Conservation (phyloP, 2,888 invertebrate genomes). For the Dusona sp. region DNA sequence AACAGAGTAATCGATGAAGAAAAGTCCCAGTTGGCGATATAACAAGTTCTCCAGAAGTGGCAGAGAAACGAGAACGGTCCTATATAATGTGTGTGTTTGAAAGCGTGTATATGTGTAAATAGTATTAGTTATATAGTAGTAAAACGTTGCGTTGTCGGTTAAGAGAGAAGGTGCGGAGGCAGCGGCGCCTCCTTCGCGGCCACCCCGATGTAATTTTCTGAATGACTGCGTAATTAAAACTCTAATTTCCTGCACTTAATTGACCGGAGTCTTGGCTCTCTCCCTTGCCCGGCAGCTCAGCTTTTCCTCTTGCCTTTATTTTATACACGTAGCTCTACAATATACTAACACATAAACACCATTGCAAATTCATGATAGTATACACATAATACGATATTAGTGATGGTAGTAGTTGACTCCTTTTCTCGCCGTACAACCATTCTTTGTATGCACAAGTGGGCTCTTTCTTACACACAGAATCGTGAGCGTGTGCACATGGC, state of each 20-base stretch:
- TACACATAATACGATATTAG: not conserved
- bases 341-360: not conserved
- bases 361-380: slow-evolving; percentile 42
- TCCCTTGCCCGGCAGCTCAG: slow-evolving; percentile 61
- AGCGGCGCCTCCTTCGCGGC: slow-evolving; percentile 81
- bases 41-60: slow-evolving; percentile 38
- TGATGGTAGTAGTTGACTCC: slow-evolving; percentile 12
- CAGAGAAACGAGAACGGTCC: slow-evolving; percentile 29
- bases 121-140: slow-evolving; percentile 34
- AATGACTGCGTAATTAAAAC: slow-evolving; percentile 85
- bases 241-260: slow-evolving; percentile 85
- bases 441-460: slow-evolving; percentile 71
- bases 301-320: slow-evolving; percentile 64
- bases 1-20: slow-evolving; percentile 50
- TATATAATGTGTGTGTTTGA: not conserved
- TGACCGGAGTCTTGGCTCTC: slow-evolving; percentile 84
- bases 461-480: slow-evolving; percentile 2
- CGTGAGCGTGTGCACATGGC: slow-evolving; percentile 37
- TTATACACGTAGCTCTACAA: slow-evolving; percentile 13
- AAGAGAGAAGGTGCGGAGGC: slow-evolving; percentile 68
- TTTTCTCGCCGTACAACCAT: slow-evolving; percentile 41
- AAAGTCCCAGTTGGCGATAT: slow-evolving; percentile 33
- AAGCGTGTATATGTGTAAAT: not conserved
- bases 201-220: slow-evolving; percentile 84
- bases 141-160: slow-evolving; percentile 56